These are phyloP conservation scores for Apamea sordens DNA, from an alignment of 2,888 invertebrate species.

Conservation along the genomic window DNA sequence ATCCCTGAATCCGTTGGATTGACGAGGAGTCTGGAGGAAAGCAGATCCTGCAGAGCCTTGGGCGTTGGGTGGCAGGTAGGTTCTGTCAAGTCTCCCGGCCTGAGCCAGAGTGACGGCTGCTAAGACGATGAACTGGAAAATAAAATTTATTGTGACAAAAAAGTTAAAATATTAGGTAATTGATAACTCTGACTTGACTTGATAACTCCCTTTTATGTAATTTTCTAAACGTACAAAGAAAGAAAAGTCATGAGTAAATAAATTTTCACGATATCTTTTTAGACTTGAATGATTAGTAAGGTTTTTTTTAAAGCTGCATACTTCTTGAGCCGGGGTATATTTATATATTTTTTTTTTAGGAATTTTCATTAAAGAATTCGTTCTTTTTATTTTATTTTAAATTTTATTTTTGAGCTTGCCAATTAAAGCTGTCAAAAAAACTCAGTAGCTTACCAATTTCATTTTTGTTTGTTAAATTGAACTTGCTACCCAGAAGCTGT, in stretches of 20 bases:
- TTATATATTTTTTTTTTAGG: too few relatives aligned
- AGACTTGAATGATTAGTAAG: background rate
- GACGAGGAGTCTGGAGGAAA: slow-evolving; percentile 63
- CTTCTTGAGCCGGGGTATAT: background rate
- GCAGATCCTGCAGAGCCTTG: slow-evolving; percentile 62
- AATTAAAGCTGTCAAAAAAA: background rate
- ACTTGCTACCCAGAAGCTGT: slow-evolving; percentile 72
- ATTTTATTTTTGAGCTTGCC: background rate
- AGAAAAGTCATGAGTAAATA: background rate
- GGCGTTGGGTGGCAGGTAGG: slow-evolving; percentile 82
- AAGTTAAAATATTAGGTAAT: background rate
- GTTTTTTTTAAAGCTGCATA: background rate
- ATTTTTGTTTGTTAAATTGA: slow-evolving; percentile 68
- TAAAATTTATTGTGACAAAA: fast-evolving
- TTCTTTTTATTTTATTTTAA: background rate
- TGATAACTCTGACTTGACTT: too few relatives aligned
- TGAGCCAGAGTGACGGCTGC: slow-evolving; percentile 76
- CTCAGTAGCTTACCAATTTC: slow-evolving; percentile 78
- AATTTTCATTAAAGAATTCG: too few relatives aligned
- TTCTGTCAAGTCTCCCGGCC: slow-evolving; percentile 82
- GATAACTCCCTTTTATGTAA: too few relatives aligned
- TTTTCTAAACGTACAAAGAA: background rate
- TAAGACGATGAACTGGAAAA: slow-evolving; percentile 78
- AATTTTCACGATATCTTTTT: background rate
- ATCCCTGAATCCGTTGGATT: slow-evolving; percentile 46